These are phyloP conservation scores for Solen grandis DNA, from an alignment of 1,140 invertebrate species.

Conservation along the genomic window DNA sequence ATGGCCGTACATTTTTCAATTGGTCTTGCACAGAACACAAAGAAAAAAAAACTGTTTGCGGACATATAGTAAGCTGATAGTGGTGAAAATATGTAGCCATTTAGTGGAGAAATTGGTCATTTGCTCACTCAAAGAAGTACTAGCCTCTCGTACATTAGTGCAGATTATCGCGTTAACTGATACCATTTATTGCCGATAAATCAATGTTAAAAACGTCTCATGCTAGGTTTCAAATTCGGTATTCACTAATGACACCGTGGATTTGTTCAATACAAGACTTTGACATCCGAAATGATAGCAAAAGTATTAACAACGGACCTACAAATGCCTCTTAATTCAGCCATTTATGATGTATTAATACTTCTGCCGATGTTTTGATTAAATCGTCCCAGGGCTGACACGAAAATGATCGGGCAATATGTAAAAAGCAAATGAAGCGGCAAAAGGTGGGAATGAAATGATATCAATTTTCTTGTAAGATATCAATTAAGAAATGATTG, in stretches of 20 bases:
- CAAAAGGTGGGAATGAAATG: conserved; percentile 17
- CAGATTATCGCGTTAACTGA: no score
- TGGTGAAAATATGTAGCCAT: no score
- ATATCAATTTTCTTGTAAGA: conserved; percentile 52
- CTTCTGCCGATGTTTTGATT: conserved; percentile 37
- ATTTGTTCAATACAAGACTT: not conserved
- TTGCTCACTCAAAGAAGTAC: no score
- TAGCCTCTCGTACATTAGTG: no score
- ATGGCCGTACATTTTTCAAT: no score
- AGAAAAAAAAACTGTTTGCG: no score
- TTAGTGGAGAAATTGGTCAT: no score
- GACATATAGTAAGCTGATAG: no score
- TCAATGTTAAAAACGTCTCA: not conserved
- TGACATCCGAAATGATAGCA: conserved; percentile 48
- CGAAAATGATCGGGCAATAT: conserved; percentile 46
- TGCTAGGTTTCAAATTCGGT: not conserved
- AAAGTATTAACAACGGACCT: conserved; percentile 16
- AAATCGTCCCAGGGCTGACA: conserved; percentile 34
- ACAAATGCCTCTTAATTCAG: conserved; percentile 40
- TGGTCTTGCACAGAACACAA: no score
- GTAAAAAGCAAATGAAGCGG: conserved; percentile 46
- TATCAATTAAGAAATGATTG: conserved; percentile 46
- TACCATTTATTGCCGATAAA: not conserved
- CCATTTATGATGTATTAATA: conserved; percentile 48
- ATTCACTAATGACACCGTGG: not conserved